Conservation (phyloP, 1,140 invertebrate species). For the Chelonus insularis region DNA sequence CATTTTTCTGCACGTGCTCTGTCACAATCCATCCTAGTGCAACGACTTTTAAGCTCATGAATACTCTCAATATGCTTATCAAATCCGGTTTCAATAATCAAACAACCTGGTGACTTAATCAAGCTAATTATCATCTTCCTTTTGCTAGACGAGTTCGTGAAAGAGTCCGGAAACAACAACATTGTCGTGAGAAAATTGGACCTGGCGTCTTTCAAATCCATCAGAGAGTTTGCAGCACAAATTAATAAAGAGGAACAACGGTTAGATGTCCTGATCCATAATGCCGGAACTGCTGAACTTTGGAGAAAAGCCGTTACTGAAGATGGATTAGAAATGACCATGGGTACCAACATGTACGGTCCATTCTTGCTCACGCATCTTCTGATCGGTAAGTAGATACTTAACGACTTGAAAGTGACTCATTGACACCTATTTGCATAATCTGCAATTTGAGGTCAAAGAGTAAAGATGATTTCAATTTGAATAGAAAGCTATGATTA, state of each 20-base stretch:
- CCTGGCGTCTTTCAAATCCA: slow-evolving; percentile 71
- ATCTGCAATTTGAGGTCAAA: no score
- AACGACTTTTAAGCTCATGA: no score
- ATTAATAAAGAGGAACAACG: slow-evolving; percentile 68
- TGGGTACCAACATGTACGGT: slow-evolving; percentile 89
- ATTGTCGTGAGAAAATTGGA: slow-evolving; percentile 70
- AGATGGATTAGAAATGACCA: slow-evolving; percentile 83
- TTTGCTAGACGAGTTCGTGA: slow-evolving; percentile 66
- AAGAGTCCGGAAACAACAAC: slow-evolving; percentile 64
- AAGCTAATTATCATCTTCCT: no score
- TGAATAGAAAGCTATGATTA: no score
- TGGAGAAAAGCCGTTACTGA: slow-evolving; percentile 67
- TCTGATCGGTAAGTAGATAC: slow-evolving; percentile 68
- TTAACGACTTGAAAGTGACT: no score
- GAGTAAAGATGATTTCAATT: no score
- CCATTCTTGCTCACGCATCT: slow-evolving; percentile 81
- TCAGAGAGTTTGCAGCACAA: slow-evolving; percentile 72
- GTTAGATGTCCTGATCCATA: slow-evolving; percentile 82
- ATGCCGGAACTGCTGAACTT: slow-evolving; percentile 74
- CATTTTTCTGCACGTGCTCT: no score
- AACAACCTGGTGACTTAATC: no score
- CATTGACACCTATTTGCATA: no score
- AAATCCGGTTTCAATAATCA: no score
- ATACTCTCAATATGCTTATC: no score
- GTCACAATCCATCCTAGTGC: no score